Percentiles rank a stretch among this genome's conserved stretches.
Conservation (phyloP, 2,113 vertebrate genomes). For the Rhodinocichla rosea region DNA sequence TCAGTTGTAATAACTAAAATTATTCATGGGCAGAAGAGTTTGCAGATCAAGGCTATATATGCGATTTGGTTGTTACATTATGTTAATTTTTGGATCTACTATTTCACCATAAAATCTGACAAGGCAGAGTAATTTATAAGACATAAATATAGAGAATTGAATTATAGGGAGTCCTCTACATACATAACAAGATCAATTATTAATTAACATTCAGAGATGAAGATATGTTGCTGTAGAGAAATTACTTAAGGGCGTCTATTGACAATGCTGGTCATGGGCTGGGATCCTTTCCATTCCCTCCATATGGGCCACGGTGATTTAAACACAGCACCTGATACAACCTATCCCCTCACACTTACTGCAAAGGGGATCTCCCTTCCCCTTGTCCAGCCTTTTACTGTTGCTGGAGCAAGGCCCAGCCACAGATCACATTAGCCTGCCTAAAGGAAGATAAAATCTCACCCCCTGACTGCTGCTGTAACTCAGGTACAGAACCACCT, state of each 20-base stretch:
- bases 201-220: conserved; percentile 15
- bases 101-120: conserved; percentile 64
- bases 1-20: conserved; percentile 42
- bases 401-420: background rate
- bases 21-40: conserved; percentile 42
- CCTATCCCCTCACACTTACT: too few relatives aligned
- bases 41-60: conserved; percentile 39
- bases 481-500: background rate
- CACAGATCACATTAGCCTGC: background rate
- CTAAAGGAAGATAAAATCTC: background rate
- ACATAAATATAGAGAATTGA: conserved; percentile 28
- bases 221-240: background rate
- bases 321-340: background rate
- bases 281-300: background rate
- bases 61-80: conserved; percentile 21
- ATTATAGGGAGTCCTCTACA: conserved; percentile 23
- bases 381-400: background rate
- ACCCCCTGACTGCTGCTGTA: background rate
- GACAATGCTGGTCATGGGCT: background rate
- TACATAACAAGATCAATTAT: conserved; percentile 51
- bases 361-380: background rate
- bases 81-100: conserved; percentile 48
- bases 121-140: conserved; percentile 49
- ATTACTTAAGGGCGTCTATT: background rate
- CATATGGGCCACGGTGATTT: accelerated